Conservation (phyloP, 2,888 invertebrate genomes). For the Diplolepis rosae region DNA sequence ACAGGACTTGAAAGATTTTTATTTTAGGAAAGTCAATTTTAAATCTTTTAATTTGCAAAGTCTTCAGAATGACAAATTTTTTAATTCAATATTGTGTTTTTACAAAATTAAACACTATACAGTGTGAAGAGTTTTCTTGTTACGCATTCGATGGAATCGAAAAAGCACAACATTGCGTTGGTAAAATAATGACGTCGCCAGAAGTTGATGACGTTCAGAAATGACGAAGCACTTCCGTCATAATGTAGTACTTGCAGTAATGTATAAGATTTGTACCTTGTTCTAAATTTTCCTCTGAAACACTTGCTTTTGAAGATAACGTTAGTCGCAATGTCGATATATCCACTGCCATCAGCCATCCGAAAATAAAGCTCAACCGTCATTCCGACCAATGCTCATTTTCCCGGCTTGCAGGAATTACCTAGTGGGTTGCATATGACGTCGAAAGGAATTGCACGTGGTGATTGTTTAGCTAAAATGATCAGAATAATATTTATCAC, state of each 20-base stretch:
- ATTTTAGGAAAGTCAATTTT: too few species aligned
- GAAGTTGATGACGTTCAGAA: neutral
- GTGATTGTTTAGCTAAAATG: constrained; percentile 1
- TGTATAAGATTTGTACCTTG: neutral
- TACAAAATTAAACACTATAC: too few species aligned
- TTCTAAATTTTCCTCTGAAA: neutral
- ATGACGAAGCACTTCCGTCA: neutral
- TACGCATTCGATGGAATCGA: neutral
- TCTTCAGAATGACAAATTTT: too few species aligned
- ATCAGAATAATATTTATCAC: neutral
- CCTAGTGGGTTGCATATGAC: constrained; percentile 2
- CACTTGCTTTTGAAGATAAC: constrained; percentile 25
- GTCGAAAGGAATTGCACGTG: constrained; percentile 18
- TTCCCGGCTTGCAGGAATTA: constrained; percentile 14
- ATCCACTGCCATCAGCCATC: constrained; percentile 10
- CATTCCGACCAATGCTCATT: constrained; percentile 18
- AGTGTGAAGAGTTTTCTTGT: too few species aligned
- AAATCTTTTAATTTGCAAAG: too few species aligned
- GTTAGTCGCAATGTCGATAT: constrained; percentile 3
- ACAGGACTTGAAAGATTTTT: too few species aligned
- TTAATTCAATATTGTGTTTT: too few species aligned
- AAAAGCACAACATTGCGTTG: neutral
- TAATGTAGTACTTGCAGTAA: neutral
- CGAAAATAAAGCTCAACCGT: constrained; percentile 30
- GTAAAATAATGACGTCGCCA: neutral